Conservation (phyloP, 2,888 invertebrate species). For the Amaurobius ferox region DNA sequence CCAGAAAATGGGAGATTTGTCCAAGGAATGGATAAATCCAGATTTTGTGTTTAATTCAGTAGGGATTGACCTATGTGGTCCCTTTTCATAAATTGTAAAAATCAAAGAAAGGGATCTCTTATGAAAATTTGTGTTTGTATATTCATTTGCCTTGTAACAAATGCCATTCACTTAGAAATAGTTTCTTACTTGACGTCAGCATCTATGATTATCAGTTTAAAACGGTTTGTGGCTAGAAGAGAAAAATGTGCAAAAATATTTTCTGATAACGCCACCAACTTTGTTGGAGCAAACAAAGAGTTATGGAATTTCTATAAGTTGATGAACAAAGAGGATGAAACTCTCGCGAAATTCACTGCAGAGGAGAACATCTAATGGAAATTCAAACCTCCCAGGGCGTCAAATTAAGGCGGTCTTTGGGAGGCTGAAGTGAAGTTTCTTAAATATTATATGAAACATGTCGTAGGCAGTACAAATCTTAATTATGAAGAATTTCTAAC, state of each 20-base stretch:
- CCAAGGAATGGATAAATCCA: background rate
- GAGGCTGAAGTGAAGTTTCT: constrained; percentile 69
- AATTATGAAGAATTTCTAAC: constrained; percentile 76
- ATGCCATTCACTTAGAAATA: background rate
- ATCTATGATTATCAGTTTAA: background rate
- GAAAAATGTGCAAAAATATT: background rate
- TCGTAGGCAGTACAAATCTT: constrained; percentile 74
- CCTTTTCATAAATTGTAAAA: background rate
- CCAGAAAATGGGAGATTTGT: no score
- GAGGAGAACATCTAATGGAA: constrained; percentile 72
- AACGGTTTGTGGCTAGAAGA: constrained; percentile 2
- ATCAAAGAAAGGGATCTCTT: background rate
- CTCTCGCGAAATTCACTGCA: background rate
- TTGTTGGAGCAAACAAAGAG: background rate
- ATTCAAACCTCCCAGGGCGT: constrained; percentile 62
- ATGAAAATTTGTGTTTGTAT: background rate
- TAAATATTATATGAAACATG: constrained; percentile 68
- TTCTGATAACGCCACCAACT: background rate
- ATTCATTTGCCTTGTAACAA: background rate
- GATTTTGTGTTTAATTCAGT: background rate
- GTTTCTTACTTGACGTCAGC: background rate
- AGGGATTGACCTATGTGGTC: background rate
- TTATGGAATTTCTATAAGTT: background rate
- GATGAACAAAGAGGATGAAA: background rate
- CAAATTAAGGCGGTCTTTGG: constrained; percentile 72